Evolutionary conservation across 1,140 invertebrate species (phyloP).

Genomic region (Hyles vespertilio): DNA sequence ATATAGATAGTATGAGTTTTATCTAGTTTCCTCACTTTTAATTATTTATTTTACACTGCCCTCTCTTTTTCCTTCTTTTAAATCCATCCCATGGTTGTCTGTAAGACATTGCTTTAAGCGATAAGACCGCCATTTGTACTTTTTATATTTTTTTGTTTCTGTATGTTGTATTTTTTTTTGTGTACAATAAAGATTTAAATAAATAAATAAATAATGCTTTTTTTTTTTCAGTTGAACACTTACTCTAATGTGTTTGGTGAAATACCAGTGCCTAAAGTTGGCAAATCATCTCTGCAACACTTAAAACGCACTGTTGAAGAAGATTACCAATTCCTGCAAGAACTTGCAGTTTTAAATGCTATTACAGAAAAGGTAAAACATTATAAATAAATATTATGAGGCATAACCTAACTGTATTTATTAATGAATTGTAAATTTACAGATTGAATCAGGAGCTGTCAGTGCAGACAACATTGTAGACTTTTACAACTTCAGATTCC

Average conservation of each 20-base stretch:
- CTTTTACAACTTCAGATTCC: conserved; percentile 81
- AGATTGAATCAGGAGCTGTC: conserved; percentile 71
- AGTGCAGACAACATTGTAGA: conserved; percentile 77
- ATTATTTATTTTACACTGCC: too few species aligned
- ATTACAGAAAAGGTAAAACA: conserved; percentile 76
- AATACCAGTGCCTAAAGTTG: conserved; percentile 63
- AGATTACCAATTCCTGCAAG: conserved; percentile 80
- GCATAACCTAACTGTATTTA: conserved; percentile 15
- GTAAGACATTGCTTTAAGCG: too few species aligned
- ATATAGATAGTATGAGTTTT: too few species aligned
- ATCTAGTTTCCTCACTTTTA: too few species aligned
- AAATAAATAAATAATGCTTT: too few species aligned
- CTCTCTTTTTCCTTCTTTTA: too few species aligned
- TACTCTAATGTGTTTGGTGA: conserved; percentile 74
- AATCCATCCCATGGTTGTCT: too few species aligned
- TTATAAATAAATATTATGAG: conserved; percentile 5
- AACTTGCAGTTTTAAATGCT: conserved; percentile 79
- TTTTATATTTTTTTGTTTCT: too few species aligned
- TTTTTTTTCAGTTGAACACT: conserved; percentile 53
- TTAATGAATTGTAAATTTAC: not conserved
- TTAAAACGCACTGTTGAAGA: conserved; percentile 78
- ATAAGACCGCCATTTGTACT: too few species aligned
- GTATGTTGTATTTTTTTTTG: too few species aligned
- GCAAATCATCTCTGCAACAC: conserved; percentile 66
- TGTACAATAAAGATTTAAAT: too few species aligned